These are phyloP conservation scores for Atractosteus spatula DNA, from an alignment of 2,113 vertebrate species.

Conservation along the genomic window DNA sequence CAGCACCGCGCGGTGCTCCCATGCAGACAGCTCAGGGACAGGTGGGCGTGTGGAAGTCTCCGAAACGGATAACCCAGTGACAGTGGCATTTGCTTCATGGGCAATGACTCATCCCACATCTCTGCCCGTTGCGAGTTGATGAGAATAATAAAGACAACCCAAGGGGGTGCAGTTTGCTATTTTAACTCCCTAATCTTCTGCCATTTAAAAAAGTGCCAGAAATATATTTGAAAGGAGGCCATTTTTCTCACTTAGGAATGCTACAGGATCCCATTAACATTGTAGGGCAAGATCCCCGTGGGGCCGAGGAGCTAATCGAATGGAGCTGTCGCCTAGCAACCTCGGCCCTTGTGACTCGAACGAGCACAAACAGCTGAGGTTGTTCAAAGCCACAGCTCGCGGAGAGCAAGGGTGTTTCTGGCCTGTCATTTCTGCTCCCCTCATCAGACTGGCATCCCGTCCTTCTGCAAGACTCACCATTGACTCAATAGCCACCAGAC, in stretches of 20 bases:
- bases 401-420: slow-evolving; percentile 31
- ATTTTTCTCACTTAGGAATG: slow-evolving; percentile 19
- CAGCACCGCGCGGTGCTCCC: not conserved
- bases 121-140: too few species aligned
- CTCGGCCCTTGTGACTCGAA: slow-evolving; percentile 36
- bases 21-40: slow-evolving; percentile 14
- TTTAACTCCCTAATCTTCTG: slow-evolving; percentile 7
- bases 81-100: slow-evolving; percentile 20
- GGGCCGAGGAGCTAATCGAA: slow-evolving; percentile 25
- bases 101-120: slow-evolving; percentile 15
- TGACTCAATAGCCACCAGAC: slow-evolving; percentile 40
- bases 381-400: slow-evolving; percentile 11
- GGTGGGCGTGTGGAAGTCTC: slow-evolving; percentile 19
- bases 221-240: slow-evolving; percentile 21
- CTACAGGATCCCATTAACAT: slow-evolving; percentile 19
- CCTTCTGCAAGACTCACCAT: slow-evolving; percentile 27
- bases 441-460: slow-evolving; percentile 37
- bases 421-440: slow-evolving; percentile 43
- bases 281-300: slow-evolving; percentile 35
- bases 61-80: slow-evolving; percentile 14
- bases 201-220: not conserved
- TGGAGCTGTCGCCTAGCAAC: slow-evolving; percentile 50
- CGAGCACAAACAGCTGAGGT: slow-evolving; percentile 31
- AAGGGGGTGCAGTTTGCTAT: not conserved
- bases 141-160: too few species aligned